A percentile compares a stretch with the other conserved stretches of the same genome.
These are phyloP conservation scores for Amphipoea lucens DNA, from an alignment of 2,888 invertebrate genomes.

Conservation along the genomic window DNA sequence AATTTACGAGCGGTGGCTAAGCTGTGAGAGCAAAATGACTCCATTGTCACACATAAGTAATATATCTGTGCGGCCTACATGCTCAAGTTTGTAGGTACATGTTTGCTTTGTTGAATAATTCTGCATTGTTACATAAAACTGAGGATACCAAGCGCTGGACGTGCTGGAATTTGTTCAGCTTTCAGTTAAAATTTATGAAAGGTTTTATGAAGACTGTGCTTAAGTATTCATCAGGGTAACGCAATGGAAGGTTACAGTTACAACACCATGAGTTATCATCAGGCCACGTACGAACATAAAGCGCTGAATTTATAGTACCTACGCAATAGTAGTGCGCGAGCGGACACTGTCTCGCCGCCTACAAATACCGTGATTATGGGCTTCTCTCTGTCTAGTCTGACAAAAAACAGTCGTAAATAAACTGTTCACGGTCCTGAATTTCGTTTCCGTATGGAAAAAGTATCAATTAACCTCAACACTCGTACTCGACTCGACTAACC, in stretches of 20 bases:
- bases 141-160: not conserved
- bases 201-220: slow-evolving; percentile 3
- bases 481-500: slow-evolving; percentile 52
- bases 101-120: slow-evolving; percentile 43
- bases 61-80: slow-evolving; percentile 56
- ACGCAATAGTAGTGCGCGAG: slow-evolving; percentile 17
- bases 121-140: slow-evolving; percentile 43
- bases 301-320: slow-evolving; percentile 17
- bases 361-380: slow-evolving; percentile 20
- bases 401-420: slow-evolving; percentile 21
- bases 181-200: not conserved
- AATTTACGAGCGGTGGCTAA: slow-evolving; percentile 58
- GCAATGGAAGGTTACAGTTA: not conserved
- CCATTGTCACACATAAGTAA: slow-evolving; percentile 51
- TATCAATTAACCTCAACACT: slow-evolving; percentile 34
- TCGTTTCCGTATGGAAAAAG: slow-evolving; percentile 39
- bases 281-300: slow-evolving; percentile 20
- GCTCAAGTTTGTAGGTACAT: not conserved
- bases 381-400: slow-evolving; percentile 8
- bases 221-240: slow-evolving; percentile 2
- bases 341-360: slow-evolving; percentile 13
- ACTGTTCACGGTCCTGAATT: slow-evolving; percentile 21
- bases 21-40: slow-evolving; percentile 46
- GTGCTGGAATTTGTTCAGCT: slow-evolving; percentile 12
- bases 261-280: slow-evolving; percentile 10